A percentile compares a stretch with the other conserved stretches of the same genome.
phyloP scores from a whole-genome alignment of 2,797 vertebrate species.

The Chaunax sp. region DNA sequence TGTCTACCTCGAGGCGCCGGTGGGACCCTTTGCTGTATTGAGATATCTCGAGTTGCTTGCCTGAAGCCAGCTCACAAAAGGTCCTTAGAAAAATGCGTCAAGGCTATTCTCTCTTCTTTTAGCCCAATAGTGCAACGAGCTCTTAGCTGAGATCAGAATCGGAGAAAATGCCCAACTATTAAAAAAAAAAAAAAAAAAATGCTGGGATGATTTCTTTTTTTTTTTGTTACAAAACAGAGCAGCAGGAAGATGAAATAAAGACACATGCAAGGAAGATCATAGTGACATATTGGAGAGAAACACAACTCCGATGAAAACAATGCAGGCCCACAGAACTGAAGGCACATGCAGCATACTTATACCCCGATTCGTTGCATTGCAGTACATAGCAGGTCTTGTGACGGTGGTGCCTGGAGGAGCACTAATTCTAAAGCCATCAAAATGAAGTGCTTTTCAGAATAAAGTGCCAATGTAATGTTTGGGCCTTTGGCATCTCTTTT shows the following conservation, averaged over 20 bases:
- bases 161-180: not conserved
- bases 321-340: not conserved
- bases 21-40: not conserved
- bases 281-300: constrained; percentile 4
- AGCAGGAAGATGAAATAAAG: constrained; percentile 33
- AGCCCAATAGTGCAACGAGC: not conserved
- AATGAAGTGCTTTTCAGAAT: constrained; percentile 41
- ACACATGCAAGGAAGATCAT: constrained; percentile 5
- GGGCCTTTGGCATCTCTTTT: constrained; percentile 52
- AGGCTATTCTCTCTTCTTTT: constrained; percentile 2
- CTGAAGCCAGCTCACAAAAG: constrained; percentile 34
- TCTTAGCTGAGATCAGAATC: not conserved
- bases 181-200: not conserved
- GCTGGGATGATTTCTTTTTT: too few relatives aligned
- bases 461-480: constrained; percentile 60
- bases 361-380: constrained; percentile 20
- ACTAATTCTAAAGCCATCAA: constrained; percentile 43
- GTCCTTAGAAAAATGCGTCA: constrained; percentile 22
- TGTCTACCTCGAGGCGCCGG: constrained; percentile 47
- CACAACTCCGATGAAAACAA: constrained; percentile 11
- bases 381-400: constrained; percentile 25
- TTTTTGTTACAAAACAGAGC: constrained; percentile 1
- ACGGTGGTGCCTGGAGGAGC: constrained; percentile 31
- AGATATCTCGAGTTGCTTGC: constrained; percentile 39
- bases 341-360: not conserved